phyloP scores from a whole-genome alignment of 2,113 vertebrate genomes.

The Montifringilla adamsi region DNA sequence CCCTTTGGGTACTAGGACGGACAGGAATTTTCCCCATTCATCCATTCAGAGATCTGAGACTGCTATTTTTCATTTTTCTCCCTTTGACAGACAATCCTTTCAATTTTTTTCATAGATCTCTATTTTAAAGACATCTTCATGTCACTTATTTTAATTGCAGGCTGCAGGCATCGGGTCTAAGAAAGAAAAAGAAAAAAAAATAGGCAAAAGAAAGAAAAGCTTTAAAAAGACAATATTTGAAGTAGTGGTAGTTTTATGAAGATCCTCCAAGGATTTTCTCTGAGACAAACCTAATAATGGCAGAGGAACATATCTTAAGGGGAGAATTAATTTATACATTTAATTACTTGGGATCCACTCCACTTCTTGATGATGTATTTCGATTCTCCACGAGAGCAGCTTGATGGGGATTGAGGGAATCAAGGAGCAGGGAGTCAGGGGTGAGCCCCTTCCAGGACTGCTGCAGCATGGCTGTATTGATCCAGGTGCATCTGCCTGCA shows the following conservation, averaged over 20 bases:
- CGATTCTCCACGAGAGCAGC: conserved; percentile 37
- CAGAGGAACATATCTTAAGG: conserved; percentile 73
- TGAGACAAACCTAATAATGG: conserved; percentile 71
- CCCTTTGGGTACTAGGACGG: conserved; percentile 82
- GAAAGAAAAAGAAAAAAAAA: not conserved
- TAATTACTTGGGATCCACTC: conserved; percentile 78
- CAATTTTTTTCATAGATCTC: conserved; percentile 71
- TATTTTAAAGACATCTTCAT: conserved; percentile 79
- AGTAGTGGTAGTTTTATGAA: conserved; percentile 41
- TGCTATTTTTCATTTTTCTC: conserved; percentile 75
- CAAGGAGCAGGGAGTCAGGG: not conserved
- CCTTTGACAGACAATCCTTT: conserved; percentile 77
- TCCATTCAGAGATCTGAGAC: conserved; percentile 75
- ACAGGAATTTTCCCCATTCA: conserved; percentile 79
- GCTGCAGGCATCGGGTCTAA: conserved; percentile 67
- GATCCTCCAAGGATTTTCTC: conserved; percentile 62
- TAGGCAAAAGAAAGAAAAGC: not conserved
- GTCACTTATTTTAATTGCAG: conserved; percentile 77
- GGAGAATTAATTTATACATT: conserved; percentile 82
- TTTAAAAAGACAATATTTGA: conserved; percentile 28
- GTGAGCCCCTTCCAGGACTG: not conserved
- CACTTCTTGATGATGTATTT: conserved; percentile 1
- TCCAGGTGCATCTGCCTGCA: not conserved
- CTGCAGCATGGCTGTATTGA: not conserved
- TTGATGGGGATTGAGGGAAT: not conserved